phyloP scores from a whole-genome alignment of 2,797 vertebrate genomes.

The Microctenopoma lineatum region DNA sequence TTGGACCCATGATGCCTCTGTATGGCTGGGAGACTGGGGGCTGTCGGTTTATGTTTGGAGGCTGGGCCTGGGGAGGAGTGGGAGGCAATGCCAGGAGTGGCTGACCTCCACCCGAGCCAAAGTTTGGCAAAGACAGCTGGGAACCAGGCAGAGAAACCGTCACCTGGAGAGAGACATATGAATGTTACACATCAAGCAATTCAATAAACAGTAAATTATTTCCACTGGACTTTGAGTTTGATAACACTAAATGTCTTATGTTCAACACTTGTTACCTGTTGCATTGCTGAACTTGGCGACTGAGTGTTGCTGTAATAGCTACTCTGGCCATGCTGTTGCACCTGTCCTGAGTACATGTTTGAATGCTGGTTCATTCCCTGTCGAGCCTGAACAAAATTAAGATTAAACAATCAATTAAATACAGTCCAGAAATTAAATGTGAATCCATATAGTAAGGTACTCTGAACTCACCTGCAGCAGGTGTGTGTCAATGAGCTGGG shows the following conservation, averaged over 20 bases:
- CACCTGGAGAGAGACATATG: slow-evolving; percentile 78
- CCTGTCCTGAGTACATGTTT: slow-evolving; percentile 96
- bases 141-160: slow-evolving; percentile 93
- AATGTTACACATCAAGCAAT: neutral
- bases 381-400: slow-evolving; percentile 84
- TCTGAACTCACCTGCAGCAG: slow-evolving; percentile 88
- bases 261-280: slow-evolving; percentile 87
- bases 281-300: slow-evolving; percentile 92
- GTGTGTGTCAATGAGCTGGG: slow-evolving; percentile 97
- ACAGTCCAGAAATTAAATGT: neutral
- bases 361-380: slow-evolving; percentile 97
- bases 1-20: slow-evolving; percentile 91
- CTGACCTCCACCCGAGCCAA: slow-evolving; percentile 93
- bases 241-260: neutral
- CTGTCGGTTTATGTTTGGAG: slow-evolving; percentile 90
- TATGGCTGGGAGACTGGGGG: slow-evolving; percentile 91
- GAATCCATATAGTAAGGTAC: neutral
- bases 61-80: slow-evolving; percentile 89
- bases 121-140: slow-evolving; percentile 93
- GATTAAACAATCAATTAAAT: neutral
- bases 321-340: slow-evolving; percentile 95
- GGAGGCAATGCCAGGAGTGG: slow-evolving; percentile 94
- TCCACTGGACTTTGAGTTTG: neutral
- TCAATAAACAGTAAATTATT: neutral
- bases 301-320: slow-evolving; percentile 98